Evolutionary conservation across 2,888 invertebrate genomes (phyloP).

Genomic region (Axea sp.): DNA sequence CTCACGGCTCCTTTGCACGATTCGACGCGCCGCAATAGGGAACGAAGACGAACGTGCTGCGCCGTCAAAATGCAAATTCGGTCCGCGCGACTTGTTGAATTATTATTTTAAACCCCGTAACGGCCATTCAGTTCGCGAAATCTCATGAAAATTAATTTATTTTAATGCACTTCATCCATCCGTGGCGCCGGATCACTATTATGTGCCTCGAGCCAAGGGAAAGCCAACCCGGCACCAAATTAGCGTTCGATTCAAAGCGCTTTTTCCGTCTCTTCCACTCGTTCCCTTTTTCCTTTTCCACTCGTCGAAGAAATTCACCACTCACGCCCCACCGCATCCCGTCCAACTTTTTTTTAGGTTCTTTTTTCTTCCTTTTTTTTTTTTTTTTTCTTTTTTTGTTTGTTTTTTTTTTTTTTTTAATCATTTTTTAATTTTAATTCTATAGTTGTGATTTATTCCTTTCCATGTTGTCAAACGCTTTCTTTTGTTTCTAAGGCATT

Average conservation of each 20-base stretch:
- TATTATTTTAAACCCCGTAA: constrained; percentile 75
- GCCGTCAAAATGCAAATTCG: constrained; percentile 73
- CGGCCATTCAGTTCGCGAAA: constrained; percentile 72
- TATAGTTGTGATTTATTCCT: too few relatives aligned
- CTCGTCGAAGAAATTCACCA: constrained; percentile 62
- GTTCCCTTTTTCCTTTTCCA: constrained; percentile 36
- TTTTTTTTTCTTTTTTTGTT: too few relatives aligned
- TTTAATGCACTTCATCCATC: constrained; percentile 72
- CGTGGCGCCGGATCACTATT: constrained; percentile 63
- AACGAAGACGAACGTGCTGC: constrained; percentile 54
- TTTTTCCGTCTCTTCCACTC: constrained; percentile 64
- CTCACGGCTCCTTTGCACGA: constrained; percentile 18
- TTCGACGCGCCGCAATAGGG: constrained; percentile 25
- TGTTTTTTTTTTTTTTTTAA: too few relatives aligned
- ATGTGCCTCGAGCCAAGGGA: constrained; percentile 52
- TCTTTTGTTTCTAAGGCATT: too few relatives aligned
- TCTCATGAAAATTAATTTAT: constrained; percentile 76
- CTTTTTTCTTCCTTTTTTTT: too few relatives aligned
- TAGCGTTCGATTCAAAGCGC: constrained; percentile 75
- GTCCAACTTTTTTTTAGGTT: constrained; percentile 39
- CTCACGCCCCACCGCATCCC: constrained; percentile 64
- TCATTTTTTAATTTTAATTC: too few relatives aligned
- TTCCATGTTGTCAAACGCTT: too few relatives aligned
- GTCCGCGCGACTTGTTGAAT: constrained; percentile 72
- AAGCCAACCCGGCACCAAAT: constrained; percentile 67